Evolutionary conservation across 2,113 vertebrate species (phyloP), one percentile per base, ranked within the genome.

Genomic region (Tychaedon coryphoeus): DNA sequence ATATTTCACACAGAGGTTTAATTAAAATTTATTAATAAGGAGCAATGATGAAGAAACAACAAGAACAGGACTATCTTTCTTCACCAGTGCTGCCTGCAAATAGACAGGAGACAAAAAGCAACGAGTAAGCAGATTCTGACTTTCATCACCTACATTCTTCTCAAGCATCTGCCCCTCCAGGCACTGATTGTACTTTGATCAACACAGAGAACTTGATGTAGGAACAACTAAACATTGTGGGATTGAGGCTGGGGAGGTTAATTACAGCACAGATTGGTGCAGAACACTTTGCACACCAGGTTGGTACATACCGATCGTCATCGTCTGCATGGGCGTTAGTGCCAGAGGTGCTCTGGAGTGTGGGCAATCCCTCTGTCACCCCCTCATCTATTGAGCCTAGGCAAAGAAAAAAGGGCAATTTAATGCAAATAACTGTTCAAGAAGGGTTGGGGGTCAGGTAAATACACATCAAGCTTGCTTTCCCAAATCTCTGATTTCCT

Each of bases 311-410:
- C 99, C 99, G 98, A 96, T 99, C 99, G 23, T 99, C 99, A 25
- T 99, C 99, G 75, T 99, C 98, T 7, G 98, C 98, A 1, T 99
- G 99, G 94, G 98, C 97, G 93, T 98, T 99, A 43, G 98, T 94
- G 95, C 98, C 98, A 31, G 99, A 98, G 72, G 98, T 98, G 60
- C 98, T 98, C 4, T 99, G 99, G 89, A 99, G 98, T 33, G 99
- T 99, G 51, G 99, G 99, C 53, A 99, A 60, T 51, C 99, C 98
- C 89, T 99, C 99, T 4, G 98, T 98, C 40, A 99, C 99, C 24
- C 99, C 99, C 97, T 99, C 99, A 87, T 99, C 99, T 96, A 99
- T 98, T 19, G 99, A 99, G 85, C 99, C 99, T 99, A 92, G 86
- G 74, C 78, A 87, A 93, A 94, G 42, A 75, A 56, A 93, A 86